A percentile compares a stretch with the other conserved stretches of the same genome.
phyloP scores from a whole-genome alignment of 2,888 invertebrate species.

The Holacanthella duospinosa region DNA sequence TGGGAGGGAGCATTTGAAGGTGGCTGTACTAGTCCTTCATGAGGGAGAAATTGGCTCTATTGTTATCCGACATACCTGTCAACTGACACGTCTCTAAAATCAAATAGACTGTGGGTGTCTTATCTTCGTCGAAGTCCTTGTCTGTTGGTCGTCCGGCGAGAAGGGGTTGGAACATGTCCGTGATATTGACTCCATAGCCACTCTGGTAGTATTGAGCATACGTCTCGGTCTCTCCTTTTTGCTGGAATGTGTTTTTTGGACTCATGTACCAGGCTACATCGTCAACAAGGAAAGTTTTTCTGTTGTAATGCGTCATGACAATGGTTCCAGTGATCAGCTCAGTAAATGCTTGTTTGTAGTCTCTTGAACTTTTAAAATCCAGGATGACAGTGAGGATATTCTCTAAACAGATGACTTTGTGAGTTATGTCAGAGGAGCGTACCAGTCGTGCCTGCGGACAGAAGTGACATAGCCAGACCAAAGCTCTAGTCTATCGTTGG shows the following conservation, averaged over 20 bases:
- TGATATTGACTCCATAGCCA: conserved; percentile 40
- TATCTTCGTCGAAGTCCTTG: too few species aligned
- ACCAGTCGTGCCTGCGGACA: conserved; percentile 76
- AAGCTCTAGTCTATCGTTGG: conserved; percentile 55
- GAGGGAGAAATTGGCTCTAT: conserved; percentile 65
- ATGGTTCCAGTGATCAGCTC: conserved; percentile 47
- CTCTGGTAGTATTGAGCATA: conserved; percentile 25
- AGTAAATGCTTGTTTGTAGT: conserved; percentile 38
- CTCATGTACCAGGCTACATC: conserved; percentile 65
- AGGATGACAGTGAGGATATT: conserved; percentile 55
- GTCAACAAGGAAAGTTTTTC: conserved; percentile 74
- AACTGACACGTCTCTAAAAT: conserved; percentile 83
- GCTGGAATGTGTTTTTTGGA: conserved; percentile 59
- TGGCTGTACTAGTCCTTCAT: conserved; percentile 74
- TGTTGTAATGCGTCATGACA: conserved; percentile 80
- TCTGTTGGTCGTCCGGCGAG: conserved; percentile 48
- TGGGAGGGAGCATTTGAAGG: conserved; percentile 72
- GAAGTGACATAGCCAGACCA: conserved; percentile 61
- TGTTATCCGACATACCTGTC: conserved; percentile 76
- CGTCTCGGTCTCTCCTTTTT: conserved; percentile 12
- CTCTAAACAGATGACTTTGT: conserved; percentile 72
- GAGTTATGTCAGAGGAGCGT: conserved; percentile 65
- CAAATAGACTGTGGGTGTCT: conserved; percentile 56
- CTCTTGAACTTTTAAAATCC: neutral
- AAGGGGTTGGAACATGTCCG: conserved; percentile 40